phyloP scores from a whole-genome alignment of 1,140 invertebrate species.

The Drosophila murphyi region DNA sequence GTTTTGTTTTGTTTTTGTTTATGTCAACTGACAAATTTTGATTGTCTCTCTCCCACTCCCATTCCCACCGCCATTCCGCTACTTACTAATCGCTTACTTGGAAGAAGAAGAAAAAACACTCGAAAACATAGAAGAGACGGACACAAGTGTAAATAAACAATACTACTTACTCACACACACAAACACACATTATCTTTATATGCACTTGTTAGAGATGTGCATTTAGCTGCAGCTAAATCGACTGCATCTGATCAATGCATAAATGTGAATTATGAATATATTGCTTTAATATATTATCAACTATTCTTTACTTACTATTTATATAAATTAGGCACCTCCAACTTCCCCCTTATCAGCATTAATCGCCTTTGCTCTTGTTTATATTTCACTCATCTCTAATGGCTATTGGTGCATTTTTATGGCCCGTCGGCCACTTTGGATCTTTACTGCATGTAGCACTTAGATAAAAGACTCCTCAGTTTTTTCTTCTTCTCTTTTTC shows the following conservation, averaged over 20 bases:
- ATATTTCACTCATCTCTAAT: constrained; percentile 15
- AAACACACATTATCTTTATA: constrained; percentile 1
- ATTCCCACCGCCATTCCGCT: neutral
- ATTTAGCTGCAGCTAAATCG: constrained; percentile 1
- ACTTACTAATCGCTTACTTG: constrained; percentile 70
- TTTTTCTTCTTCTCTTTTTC: neutral
- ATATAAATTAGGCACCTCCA: too few relatives aligned
- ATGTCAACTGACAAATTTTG: constrained; percentile 79
- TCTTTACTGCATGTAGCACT: neutral
- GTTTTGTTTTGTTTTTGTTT: constrained; percentile 69
- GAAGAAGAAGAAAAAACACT: constrained; percentile 42
- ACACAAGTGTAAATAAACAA: constrained; percentile 52
- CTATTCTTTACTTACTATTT: too few relatives aligned
- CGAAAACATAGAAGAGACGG: constrained; percentile 28
- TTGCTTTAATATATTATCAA: too few relatives aligned
- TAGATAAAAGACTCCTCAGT: neutral
- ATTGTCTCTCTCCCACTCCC: constrained; percentile 48
- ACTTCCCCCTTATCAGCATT: neutral
- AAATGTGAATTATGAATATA: neutral
- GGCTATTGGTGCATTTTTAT: neutral
- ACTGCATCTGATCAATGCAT: neutral
- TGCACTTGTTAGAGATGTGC: constrained; percentile 35
- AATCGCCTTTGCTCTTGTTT: neutral
- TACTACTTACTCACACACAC: constrained; percentile 31
- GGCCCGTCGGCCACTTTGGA: neutral